A percentile compares a stretch with the other conserved stretches of the same genome.
Conservation (phyloP, 2,888 invertebrate genomes). For the Lithosia quadra region DNA sequence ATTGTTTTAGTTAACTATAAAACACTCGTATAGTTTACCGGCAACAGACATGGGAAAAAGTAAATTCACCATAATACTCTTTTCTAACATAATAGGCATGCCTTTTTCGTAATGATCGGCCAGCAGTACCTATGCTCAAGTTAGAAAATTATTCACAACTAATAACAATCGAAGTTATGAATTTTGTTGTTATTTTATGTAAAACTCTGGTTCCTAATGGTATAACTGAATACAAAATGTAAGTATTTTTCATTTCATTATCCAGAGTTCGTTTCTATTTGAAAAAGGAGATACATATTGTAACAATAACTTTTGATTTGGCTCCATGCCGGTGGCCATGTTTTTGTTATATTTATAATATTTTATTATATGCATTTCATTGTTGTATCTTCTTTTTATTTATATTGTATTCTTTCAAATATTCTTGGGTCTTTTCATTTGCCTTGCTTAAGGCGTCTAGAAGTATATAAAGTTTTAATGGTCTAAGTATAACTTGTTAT, state of each 20-base stretch:
- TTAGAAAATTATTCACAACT: too few species aligned
- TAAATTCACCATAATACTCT: neutral
- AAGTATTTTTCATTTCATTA: neutral
- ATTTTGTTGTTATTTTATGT: too few species aligned
- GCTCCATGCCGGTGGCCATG: constrained; percentile 12
- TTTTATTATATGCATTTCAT: constrained; percentile 6
- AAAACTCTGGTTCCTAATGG: neutral
- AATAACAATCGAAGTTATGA: too few species aligned
- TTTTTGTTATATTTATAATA: neutral
- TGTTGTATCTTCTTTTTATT: neutral
- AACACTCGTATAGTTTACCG: neutral
- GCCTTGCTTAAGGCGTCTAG: neutral
- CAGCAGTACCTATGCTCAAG: too few species aligned
- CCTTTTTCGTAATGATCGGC: too few species aligned
- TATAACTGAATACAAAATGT: neutral
- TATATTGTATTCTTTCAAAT: constrained; percentile 1
- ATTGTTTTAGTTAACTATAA: constrained; percentile 31
- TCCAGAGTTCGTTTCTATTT: neutral
- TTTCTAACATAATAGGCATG: neutral
- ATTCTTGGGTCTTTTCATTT: neutral
- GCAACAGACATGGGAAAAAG: neutral
- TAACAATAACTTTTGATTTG: constrained; percentile 23
- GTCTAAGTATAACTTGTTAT: neutral
- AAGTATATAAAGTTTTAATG: constrained; percentile 9
- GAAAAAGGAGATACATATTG: neutral